These are phyloP conservation scores for Vombatus ursinus DNA, from an alignment of 2,113 vertebrate genomes.

Conservation along the genomic window DNA sequence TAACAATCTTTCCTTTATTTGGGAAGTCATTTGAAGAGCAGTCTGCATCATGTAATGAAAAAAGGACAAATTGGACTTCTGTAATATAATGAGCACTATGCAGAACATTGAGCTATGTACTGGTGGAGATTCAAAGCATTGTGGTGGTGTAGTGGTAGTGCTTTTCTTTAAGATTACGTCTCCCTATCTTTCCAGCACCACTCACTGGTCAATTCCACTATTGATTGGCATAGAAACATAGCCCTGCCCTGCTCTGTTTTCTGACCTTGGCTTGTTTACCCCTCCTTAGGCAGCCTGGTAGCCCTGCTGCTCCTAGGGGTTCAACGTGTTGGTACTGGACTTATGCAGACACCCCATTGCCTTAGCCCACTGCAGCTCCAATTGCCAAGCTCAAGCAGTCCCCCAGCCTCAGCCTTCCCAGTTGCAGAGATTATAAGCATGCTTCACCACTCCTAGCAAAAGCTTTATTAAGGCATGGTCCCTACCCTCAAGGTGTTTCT, in stretches of 20 bases:
- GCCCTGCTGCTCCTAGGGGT: not conserved
- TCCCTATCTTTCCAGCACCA: not conserved
- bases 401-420: no score
- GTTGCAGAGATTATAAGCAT: not conserved
- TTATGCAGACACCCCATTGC: not conserved
- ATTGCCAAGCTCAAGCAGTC: not conserved
- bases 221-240: not conserved
- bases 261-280: not conserved
- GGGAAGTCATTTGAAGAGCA: not conserved
- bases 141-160: not conserved
- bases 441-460: not conserved
- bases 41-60: not conserved
- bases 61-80: not conserved
- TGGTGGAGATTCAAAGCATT: not conserved
- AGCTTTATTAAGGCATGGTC: not conserved
- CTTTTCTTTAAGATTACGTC: not conserved
- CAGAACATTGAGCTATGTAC: not conserved
- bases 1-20: not conserved
- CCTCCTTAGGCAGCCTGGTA: not conserved
- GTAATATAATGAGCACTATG: not conserved
- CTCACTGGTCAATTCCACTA: not conserved
- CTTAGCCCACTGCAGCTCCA: not conserved
- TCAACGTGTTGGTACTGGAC: not conserved
- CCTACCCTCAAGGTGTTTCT: not conserved
- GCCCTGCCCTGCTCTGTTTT: not conserved